A percentile compares a stretch with the other conserved stretches of the same genome.
These are phyloP conservation scores for Drosophila prolongata DNA, from an alignment of 2,888 invertebrate species.

Conservation along the genomic window DNA sequence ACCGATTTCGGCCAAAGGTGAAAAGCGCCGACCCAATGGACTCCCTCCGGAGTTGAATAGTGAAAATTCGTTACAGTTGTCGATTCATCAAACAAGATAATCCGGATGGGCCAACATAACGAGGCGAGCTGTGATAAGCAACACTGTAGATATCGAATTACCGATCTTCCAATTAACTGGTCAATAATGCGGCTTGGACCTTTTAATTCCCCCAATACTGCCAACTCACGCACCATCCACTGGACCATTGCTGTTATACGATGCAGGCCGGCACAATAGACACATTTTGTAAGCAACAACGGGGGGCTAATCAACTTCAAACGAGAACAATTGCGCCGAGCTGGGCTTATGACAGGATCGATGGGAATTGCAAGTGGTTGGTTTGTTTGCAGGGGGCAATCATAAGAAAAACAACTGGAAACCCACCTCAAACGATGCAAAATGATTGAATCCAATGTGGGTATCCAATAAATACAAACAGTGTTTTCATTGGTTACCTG, in stretches of 20 bases:
- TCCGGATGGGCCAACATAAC: constrained; percentile 48
- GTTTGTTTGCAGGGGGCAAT: not conserved
- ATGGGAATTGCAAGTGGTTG: constrained; percentile 38
- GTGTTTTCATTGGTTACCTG: not conserved
- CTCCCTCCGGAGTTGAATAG: constrained; percentile 35
- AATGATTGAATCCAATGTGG: constrained; percentile 11
- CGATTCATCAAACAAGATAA: constrained; percentile 79
- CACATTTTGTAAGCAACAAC: constrained; percentile 70
- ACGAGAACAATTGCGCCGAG: constrained; percentile 64
- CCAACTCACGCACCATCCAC: constrained; percentile 63
- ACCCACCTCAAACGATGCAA: constrained; percentile 11
- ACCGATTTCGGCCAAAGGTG: constrained; percentile 31
- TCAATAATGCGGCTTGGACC: constrained; percentile 73
- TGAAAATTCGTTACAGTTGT: constrained; percentile 75
- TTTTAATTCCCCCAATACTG: constrained; percentile 73
- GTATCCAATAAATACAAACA: not conserved
- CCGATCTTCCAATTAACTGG: constrained; percentile 77
- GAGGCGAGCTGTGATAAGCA: constrained; percentile 75
- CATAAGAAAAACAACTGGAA: not conserved
- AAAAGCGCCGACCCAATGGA: constrained; percentile 21
- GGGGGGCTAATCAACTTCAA: constrained; percentile 77
- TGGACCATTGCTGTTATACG: constrained; percentile 44
- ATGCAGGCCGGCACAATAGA: constrained; percentile 64
- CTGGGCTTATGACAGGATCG: constrained; percentile 34
- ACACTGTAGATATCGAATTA: constrained; percentile 74